Evolutionary conservation across 2,797 vertebrate species (phyloP).

Genomic region (Coilia nasus): DNA sequence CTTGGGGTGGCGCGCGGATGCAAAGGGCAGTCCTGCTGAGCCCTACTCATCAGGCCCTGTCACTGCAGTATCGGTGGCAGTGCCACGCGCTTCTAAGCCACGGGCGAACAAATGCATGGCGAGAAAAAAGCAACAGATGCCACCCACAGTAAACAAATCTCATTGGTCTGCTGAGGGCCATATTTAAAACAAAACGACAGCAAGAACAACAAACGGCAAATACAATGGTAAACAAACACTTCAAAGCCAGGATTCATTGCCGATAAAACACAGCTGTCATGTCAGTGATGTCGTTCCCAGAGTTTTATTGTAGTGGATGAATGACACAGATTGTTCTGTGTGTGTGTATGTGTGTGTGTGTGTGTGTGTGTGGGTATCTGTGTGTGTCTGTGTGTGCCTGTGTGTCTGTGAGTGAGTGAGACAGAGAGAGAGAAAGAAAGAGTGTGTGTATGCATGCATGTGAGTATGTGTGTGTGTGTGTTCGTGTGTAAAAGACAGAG

Average conservation of each 20-base stretch:
- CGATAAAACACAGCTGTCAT: not conserved
- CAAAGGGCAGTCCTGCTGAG: not conserved
- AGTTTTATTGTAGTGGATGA: slow-evolving; percentile 23
- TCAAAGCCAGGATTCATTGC: slow-evolving; percentile 43
- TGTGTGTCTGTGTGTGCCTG: not conserved
- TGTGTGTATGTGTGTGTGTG: not conserved
- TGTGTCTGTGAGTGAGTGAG: not conserved
- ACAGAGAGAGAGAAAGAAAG: not conserved
- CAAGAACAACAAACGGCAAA: slow-evolving; percentile 37
- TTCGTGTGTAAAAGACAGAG: not conserved
- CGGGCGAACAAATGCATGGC: slow-evolving; percentile 65
- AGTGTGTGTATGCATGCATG: slow-evolving; percentile 24
- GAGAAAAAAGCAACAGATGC: slow-evolving; percentile 66
- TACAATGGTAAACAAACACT: slow-evolving; percentile 23
- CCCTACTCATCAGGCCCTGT: not conserved
- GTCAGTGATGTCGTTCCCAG: slow-evolving; percentile 11
- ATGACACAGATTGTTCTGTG: slow-evolving; percentile 22
- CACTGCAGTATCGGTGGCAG: slow-evolving; percentile 1
- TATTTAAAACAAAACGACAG: not conserved
- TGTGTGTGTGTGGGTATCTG: not conserved
- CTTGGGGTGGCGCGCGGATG: not conserved
- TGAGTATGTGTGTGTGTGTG: not conserved
- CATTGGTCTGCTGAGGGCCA: slow-evolving; percentile 50
- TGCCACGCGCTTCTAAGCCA: slow-evolving; percentile 58
- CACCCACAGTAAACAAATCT: slow-evolving; percentile 55